Evolutionary conservation across 2,888 invertebrate genomes (phyloP).

Genomic region (Meandrusa payeni): DNA sequence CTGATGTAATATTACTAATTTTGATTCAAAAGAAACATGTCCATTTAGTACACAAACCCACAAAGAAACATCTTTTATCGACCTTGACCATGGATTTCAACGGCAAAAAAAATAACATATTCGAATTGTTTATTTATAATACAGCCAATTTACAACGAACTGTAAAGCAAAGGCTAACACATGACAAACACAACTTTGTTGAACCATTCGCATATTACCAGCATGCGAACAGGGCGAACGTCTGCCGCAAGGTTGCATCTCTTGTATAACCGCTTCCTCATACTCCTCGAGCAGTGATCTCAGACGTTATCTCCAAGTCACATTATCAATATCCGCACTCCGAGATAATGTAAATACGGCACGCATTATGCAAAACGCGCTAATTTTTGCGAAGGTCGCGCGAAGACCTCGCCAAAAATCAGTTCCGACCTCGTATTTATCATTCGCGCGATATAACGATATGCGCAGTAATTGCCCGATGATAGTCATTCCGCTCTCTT

Average conservation of each 20-base stretch:
- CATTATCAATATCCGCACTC: conserved; percentile 49
- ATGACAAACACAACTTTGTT: too few species aligned
- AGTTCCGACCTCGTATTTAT: conserved; percentile 69
- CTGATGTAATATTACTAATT: too few species aligned
- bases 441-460: conserved; percentile 67
- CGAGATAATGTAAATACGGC: conserved; percentile 50
- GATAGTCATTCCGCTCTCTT: conserved; percentile 48
- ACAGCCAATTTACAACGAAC: too few species aligned
- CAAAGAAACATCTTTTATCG: too few species aligned
- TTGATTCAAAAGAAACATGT: too few species aligned
- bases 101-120: too few species aligned
- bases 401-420: conserved; percentile 67
- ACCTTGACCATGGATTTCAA: too few species aligned
- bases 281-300: conserved; percentile 47
- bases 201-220: background rate
- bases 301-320: conserved; percentile 45
- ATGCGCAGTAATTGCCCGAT: conserved; percentile 58
- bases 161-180: too few species aligned
- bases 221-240: background rate
- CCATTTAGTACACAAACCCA: too few species aligned
- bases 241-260: conserved; percentile 7
- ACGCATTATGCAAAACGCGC: conserved; percentile 67
- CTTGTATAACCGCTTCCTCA: conserved; percentile 42
- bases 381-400: conserved; percentile 70
- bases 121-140: too few species aligned